Evolutionary conservation across 1,140 invertebrate species (phyloP).

Genomic region (Sesamia nonagrioides): DNA sequence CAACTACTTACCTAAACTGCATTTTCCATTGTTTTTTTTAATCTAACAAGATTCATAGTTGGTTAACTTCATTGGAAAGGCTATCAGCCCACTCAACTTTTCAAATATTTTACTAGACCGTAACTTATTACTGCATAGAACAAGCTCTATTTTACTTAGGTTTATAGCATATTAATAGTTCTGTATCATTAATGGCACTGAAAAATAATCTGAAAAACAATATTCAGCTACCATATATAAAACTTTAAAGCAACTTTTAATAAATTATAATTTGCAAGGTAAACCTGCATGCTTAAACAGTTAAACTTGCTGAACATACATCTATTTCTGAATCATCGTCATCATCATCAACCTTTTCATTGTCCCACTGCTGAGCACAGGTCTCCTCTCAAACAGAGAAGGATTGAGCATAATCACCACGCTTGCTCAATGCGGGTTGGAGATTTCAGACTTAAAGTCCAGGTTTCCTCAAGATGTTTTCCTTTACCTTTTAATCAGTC

Average conservation of each 20-base stretch:
- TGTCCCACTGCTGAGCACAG: too few relatives aligned
- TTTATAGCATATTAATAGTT: background rate
- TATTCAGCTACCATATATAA: too few relatives aligned
- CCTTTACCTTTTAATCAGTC: too few relatives aligned
- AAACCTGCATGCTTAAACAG: too few relatives aligned
- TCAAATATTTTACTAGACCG: background rate
- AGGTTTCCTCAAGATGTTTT: too few relatives aligned
- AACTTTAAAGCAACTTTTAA: background rate
- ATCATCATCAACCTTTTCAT: too few relatives aligned
- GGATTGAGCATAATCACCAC: too few relatives aligned
- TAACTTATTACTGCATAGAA: background rate
- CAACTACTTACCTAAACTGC: slow-evolving; percentile 48
- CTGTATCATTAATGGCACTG: background rate
- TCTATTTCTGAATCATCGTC: background rate
- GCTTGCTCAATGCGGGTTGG: too few relatives aligned
- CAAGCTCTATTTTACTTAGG: background rate
- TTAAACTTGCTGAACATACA: background rate
- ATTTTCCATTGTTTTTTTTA: slow-evolving; percentile 50
- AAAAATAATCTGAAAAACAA: too few relatives aligned
- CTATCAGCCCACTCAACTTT: slow-evolving; percentile 27
- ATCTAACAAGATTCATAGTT: slow-evolving; percentile 50
- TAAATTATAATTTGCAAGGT: too few relatives aligned
- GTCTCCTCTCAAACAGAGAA: too few relatives aligned
- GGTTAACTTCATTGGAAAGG: slow-evolving; percentile 53
- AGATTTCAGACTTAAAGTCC: too few relatives aligned